Evolutionary conservation across 1,140 invertebrate genomes (phyloP), one percentile per base, ranked within the genome.

Genomic region (Andricus grossulariae): DNA sequence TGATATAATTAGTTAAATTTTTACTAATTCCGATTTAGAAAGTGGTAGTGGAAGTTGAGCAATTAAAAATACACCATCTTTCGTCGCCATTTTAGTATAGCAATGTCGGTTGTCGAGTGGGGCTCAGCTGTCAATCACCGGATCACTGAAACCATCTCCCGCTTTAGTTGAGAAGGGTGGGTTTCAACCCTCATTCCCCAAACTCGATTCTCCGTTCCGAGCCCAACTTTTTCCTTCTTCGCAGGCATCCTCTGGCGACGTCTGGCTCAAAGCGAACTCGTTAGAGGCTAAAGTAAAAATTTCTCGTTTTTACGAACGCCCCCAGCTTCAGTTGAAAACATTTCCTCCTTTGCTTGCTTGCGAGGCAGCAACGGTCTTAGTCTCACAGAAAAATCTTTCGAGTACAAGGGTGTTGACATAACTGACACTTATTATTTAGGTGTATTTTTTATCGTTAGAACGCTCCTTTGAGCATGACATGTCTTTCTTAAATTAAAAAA

Each of bases 1-100:
- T 32, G 25, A 32, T 32, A 32, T 32, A 32, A 32, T 32, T 3
- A 5, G 25, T 32, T 3, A 25, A 25, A 54, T 54, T 54, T 18
- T 2, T 54, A 8, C 13, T 1, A 54, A n/a, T 19, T 32, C 4
- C 25, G 25, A 32, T 32, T 32, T 0, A 32, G 25, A 32, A n/a
- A 2, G 57, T 32, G 32, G 15, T 5, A 57, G 25, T 57, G 57
- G 57, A 60, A 66, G 32, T 66, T 39, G 75, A 74, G 84, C 80
- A 85, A 87, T 88, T 87, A 88, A 87, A 88, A 88, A 87, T 87
- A 87, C 86, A 88, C 80, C 84, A 84, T 88, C 87, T 83, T 82
- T 86, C 85, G 84, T 83, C 87, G 86, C 85, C 88, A 88, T 88
- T 88, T 87, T 87, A 85, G 76, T 72, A 72, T 81, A 80, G 73